Conservation (phyloP, 2,113 vertebrate genomes). For the Panthera uncia region DNA sequence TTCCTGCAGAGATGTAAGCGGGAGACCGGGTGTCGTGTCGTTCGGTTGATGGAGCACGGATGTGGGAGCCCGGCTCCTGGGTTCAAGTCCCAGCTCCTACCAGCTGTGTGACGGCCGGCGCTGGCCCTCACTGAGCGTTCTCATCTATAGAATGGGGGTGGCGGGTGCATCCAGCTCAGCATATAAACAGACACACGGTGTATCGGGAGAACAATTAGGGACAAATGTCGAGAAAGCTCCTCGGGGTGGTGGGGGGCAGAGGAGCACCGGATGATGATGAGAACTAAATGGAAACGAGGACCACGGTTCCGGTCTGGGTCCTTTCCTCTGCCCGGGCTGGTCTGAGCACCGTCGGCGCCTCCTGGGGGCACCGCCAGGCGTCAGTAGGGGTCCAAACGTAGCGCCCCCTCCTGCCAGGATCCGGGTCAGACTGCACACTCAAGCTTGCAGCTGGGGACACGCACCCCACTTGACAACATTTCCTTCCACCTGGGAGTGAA, state of each 20-base stretch:
- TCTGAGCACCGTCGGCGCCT: background rate
- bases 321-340: background rate
- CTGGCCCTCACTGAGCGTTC: background rate
- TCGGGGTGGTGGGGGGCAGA: rapidly evolving
- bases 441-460: background rate
- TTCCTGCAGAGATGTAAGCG: background rate
- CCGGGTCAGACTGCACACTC: background rate
- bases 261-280: background rate
- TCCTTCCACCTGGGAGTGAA: too few relatives aligned
- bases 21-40: rapidly evolving
- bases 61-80: rapidly evolving
- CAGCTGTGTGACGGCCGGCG: background rate
- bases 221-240: background rate
- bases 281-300: background rate
- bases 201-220: background rate
- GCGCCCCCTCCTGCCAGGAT: background rate
- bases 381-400: background rate
- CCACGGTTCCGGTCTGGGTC: background rate
- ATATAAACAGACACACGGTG: rapidly evolving
- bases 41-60: rapidly evolving
- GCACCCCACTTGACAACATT: background rate
- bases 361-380: background rate
- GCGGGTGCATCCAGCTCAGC: background rate
- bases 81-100: background rate
- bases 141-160: background rate